Percentiles rank a stretch among this genome's conserved stretches.
phyloP scores from a whole-genome alignment of 2,888 invertebrate genomes.

The Watsonalla binaria region DNA sequence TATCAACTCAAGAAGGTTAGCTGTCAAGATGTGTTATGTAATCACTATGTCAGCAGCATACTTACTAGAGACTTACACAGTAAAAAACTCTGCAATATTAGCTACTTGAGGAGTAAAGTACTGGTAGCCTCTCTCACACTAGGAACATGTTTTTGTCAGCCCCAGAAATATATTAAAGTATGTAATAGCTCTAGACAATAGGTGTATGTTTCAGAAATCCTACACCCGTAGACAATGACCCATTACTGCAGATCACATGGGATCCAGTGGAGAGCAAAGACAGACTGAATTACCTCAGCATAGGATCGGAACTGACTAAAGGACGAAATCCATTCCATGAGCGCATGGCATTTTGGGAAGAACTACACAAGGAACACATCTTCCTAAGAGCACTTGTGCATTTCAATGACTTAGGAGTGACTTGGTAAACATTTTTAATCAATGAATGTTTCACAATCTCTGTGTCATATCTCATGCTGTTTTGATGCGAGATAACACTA shows the following conservation, averaged over 20 bases:
- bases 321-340: constrained; percentile 65
- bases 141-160: no score
- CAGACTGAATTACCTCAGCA: constrained; percentile 60
- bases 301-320: constrained; percentile 61
- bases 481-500: not conserved
- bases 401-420: constrained; percentile 57
- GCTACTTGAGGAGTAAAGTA: no score
- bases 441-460: not conserved
- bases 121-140: no score
- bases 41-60: no score
- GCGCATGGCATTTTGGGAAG: constrained; percentile 68
- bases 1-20: no score
- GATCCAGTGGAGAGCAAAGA: constrained; percentile 57
- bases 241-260: constrained; percentile 61
- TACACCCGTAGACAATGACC: constrained; percentile 59
- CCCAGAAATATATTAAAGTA: no score
- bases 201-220: constrained; percentile 53
- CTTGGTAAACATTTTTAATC: constrained; percentile 26
- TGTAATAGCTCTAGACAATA: not conserved
- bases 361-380: constrained; percentile 51
- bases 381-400: constrained; percentile 51
- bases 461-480: not conserved
- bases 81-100: no score
- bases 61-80: no score
- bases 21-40: no score